These are phyloP conservation scores for Damaliscus lunatus DNA, from an alignment of 2,113 vertebrate species.

Conservation along the genomic window DNA sequence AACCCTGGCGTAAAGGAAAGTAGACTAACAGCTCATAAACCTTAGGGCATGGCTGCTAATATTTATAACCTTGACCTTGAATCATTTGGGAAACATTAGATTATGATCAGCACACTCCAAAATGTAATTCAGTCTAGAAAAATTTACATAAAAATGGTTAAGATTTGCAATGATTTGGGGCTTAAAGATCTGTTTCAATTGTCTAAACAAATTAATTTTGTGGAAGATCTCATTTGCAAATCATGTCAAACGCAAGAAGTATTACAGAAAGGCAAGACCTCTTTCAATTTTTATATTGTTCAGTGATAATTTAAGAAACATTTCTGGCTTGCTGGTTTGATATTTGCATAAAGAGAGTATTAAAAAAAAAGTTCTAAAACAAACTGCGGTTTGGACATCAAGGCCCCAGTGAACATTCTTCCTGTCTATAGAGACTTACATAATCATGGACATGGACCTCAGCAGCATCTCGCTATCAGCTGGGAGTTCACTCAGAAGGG, in stretches of 20 bases:
- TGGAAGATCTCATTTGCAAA: slow-evolving; percentile 27
- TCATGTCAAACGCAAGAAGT: slow-evolving; percentile 4
- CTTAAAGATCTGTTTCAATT: background rate
- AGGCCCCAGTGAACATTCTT: background rate
- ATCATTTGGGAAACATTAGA: background rate
- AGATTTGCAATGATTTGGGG: background rate
- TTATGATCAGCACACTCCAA: background rate
- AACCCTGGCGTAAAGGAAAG: background rate
- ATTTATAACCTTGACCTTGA: background rate
- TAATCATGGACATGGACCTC: background rate
- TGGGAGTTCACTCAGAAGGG: slow-evolving; percentile 51
- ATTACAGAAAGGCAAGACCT: slow-evolving; percentile 40
- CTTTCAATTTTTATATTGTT: slow-evolving; percentile 57
- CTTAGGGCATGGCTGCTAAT: background rate
- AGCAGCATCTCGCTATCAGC: slow-evolving; percentile 60
- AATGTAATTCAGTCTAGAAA: slow-evolving; percentile 19
- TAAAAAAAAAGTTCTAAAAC: slow-evolving; percentile 22
- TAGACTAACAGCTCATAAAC: background rate
- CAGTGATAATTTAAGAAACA: slow-evolving; percentile 41
- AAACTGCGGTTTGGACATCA: slow-evolving; percentile 53
- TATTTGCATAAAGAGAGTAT: slow-evolving; percentile 57
- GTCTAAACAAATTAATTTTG: background rate
- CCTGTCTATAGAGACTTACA: slow-evolving; percentile 30
- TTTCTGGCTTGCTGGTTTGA: slow-evolving; percentile 49
- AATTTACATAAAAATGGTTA: background rate